Conservation (phyloP, 1,140 invertebrate genomes). For the Coptotermes formosanus region DNA sequence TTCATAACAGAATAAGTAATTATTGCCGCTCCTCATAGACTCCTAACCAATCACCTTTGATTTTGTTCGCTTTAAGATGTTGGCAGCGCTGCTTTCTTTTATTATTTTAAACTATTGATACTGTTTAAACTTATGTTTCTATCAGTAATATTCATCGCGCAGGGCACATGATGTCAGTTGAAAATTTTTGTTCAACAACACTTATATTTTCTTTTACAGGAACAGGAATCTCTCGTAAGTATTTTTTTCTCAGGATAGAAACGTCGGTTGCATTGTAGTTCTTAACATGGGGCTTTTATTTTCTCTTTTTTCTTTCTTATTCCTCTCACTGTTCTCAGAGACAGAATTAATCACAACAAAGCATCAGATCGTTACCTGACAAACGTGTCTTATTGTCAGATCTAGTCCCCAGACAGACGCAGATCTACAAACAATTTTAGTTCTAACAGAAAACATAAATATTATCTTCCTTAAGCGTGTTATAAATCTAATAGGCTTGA, state of each 20-base stretch:
- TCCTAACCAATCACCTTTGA: too few relatives aligned
- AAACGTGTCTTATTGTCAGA: too few relatives aligned
- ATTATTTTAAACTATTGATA: too few relatives aligned
- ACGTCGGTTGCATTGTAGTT: neutral
- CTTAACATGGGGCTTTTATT: slow-evolving; percentile 23
- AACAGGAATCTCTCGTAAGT: slow-evolving; percentile 47
- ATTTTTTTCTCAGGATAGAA: slow-evolving; percentile 30
- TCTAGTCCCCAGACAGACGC: too few relatives aligned
- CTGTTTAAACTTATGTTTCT: neutral
- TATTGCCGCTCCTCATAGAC: too few relatives aligned
- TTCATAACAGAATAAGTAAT: neutral
- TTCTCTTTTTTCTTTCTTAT: slow-evolving; percentile 23
- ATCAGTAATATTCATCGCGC: neutral
- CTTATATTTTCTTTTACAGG: slow-evolving; percentile 43
- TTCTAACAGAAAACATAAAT: too few relatives aligned
- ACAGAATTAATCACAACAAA: neutral
- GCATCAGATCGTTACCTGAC: too few relatives aligned
- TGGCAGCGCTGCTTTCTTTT: too few relatives aligned
- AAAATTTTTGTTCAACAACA: neutral
- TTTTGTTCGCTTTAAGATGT: too few relatives aligned
- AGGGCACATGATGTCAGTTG: neutral
- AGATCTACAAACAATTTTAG: too few relatives aligned
- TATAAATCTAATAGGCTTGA: too few relatives aligned
- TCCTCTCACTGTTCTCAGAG: slow-evolving; percentile 1
- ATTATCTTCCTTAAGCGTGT: too few relatives aligned